These are phyloP conservation scores for Macrotus californicus DNA, from an alignment of 2,113 vertebrate genomes.

Conservation along the genomic window DNA sequence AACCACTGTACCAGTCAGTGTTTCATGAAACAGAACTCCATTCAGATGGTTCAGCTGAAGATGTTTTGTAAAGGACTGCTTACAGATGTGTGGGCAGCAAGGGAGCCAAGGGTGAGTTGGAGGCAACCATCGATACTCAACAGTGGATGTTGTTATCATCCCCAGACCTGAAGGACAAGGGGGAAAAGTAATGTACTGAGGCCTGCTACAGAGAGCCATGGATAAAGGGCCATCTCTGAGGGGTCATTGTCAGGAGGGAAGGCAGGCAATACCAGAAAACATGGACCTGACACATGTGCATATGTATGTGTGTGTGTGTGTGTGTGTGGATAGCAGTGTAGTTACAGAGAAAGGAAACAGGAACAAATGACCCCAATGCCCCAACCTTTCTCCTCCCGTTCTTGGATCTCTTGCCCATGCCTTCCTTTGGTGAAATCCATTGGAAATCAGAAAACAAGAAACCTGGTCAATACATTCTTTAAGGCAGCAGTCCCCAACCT, in stretches of 20 bases:
- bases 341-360: not conserved
- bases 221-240: not conserved
- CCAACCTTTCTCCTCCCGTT: not conserved
- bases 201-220: rapidly evolving
- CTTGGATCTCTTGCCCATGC: not conserved
- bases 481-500: no score
- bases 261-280: not conserved
- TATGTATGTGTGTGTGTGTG: not conserved
- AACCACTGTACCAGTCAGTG: not conserved
- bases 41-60: not conserved
- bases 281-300: not conserved
- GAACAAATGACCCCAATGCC: not conserved
- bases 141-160: not conserved
- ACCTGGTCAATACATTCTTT: not conserved
- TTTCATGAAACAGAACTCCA: not conserved
- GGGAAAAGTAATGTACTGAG: not conserved
- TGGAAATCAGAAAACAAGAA: not conserved
- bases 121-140: not conserved
- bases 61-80: not conserved
- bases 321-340: not conserved
- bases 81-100: not conserved
- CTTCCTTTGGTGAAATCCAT: not conserved
- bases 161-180: not conserved
- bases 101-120: not conserved
- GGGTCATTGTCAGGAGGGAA: not conserved